Conservation (phyloP, 2,888 invertebrate genomes). For the Scrobipalpa atriplicella region DNA sequence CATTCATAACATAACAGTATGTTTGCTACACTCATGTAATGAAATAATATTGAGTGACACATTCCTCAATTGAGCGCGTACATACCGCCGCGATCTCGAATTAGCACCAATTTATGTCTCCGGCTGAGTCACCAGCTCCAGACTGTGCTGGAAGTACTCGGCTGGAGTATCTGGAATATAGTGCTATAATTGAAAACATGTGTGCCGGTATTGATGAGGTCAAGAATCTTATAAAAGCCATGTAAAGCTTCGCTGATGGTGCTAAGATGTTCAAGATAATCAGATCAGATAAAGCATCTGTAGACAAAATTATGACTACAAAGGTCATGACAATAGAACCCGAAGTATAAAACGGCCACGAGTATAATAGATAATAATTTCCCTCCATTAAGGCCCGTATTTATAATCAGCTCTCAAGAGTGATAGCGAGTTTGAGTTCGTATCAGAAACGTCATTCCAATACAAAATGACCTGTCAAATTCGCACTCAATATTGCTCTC, state of each 20-base stretch:
- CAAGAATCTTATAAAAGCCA: neutral
- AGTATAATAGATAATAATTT: slow-evolving; percentile 12
- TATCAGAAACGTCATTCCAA: no score
- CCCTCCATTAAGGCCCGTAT: slow-evolving; percentile 22
- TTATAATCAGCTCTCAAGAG: no score
- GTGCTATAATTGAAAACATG: neutral
- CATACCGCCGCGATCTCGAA: slow-evolving; percentile 72
- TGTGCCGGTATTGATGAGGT: neutral
- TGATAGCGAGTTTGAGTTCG: no score
- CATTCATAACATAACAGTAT: neutral
- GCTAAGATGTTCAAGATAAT: no score
- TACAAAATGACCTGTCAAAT: no score
- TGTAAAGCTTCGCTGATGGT: no score
- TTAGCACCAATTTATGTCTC: slow-evolving; percentile 80
- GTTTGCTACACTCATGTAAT: slow-evolving; percentile 31
- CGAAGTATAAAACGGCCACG: neutral
- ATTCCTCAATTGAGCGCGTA: slow-evolving; percentile 78
- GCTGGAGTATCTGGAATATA: neutral
- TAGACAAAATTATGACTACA: neutral
- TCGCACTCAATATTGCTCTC: no score
- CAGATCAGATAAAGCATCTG: no score
- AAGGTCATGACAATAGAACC: neutral
- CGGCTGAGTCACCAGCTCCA: slow-evolving; percentile 63
- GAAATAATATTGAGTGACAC: slow-evolving; percentile 70
- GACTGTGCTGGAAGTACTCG: neutral